A percentile compares a stretch with the other conserved stretches of the same genome.
These are phyloP conservation scores for Xiphias gladius DNA, from an alignment of 2,113 vertebrate genomes.

Conservation along the genomic window DNA sequence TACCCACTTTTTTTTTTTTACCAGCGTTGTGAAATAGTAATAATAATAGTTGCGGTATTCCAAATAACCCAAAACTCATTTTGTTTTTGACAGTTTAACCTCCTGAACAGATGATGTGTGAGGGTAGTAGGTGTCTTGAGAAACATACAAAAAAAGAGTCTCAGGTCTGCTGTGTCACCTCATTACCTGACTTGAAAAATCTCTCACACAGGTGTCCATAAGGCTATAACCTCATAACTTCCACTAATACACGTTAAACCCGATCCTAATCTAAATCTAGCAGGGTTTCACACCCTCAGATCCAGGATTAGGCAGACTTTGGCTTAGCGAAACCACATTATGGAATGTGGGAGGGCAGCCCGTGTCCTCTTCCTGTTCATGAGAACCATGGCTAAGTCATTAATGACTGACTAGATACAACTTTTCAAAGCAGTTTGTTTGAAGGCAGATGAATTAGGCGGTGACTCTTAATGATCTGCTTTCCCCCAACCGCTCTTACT, in stretches of 20 bases:
- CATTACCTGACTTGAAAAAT: not conserved
- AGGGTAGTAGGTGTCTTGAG: not conserved
- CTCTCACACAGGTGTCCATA: conserved; percentile 57
- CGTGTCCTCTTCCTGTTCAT: conserved; percentile 54
- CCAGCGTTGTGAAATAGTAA: conserved; percentile 3
- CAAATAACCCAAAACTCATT: not conserved
- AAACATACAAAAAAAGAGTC: not conserved
- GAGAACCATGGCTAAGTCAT: conserved; percentile 58
- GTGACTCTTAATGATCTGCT: conserved; percentile 61
- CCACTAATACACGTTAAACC: conserved; percentile 78
- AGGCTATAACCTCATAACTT: conserved; percentile 64
- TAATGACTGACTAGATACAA: conserved; percentile 75
- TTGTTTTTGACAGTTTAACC: not conserved
- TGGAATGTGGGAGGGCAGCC: conserved; percentile 65
- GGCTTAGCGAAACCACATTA: conserved; percentile 63
- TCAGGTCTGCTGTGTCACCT: not conserved
- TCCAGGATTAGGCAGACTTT: conserved; percentile 78
- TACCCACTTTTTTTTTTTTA: not conserved
- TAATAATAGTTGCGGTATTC: not conserved
- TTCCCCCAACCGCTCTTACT: conserved; percentile 53
- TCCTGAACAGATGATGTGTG: not conserved
- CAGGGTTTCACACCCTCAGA: conserved; percentile 73
- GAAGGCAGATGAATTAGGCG: conserved; percentile 71
- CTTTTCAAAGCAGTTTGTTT: conserved; percentile 74
- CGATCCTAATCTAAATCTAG: conserved; percentile 78